Evolutionary conservation across 2,797 vertebrate genomes (phyloP), one percentile per base, ranked within the genome.

Genomic region (Sciaenops ocellatus): DNA sequence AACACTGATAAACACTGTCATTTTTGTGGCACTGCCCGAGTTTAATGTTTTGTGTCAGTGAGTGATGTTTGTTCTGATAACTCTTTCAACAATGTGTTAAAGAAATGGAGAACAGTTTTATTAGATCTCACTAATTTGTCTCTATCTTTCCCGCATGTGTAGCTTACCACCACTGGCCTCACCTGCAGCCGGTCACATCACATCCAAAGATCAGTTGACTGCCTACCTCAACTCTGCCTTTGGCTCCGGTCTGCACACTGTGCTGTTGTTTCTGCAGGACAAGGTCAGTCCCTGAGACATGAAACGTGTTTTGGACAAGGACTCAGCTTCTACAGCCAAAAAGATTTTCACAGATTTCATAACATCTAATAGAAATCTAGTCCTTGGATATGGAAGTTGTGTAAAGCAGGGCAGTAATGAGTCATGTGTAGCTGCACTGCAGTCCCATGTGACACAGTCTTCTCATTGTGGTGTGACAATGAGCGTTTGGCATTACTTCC

Each of bases 191-290:
- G 97, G 97, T 28, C 96, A 97, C 77, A 94, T 97, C 74, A 92
- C 95, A 2, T 93, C 96, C 34, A 91, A 84, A 24, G 84, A 91
- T 16, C 94, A 97, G 85, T 67, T 97, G 59, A 69, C 85, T 4
- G 84, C 90, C 64, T 96, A 96, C 91, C 82, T 98, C 67, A 89
- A 88, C 68, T 85, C 95, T 15, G 96, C 94, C 30, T 86, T 97
- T 54, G 87, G 88, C 51, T 87, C 91, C 0, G 94, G 93, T 1
- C 92, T 96, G 51, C 94, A 93, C 74, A 98, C 95, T 1, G 94
- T 97, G 80, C 87, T 98, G 81, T 78, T 98, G 13, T 97, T 98
- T 79, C 94, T 97, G 69, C 97, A 98, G 85, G 97, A 97, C 76
- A 95, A 97, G 96, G 97, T 98, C 60, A 82, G 91, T 55, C 28